Base-by-base conservation (phyloP, 2,113 vertebrate genomes). In the Sisor rabdophorus region DNA sequence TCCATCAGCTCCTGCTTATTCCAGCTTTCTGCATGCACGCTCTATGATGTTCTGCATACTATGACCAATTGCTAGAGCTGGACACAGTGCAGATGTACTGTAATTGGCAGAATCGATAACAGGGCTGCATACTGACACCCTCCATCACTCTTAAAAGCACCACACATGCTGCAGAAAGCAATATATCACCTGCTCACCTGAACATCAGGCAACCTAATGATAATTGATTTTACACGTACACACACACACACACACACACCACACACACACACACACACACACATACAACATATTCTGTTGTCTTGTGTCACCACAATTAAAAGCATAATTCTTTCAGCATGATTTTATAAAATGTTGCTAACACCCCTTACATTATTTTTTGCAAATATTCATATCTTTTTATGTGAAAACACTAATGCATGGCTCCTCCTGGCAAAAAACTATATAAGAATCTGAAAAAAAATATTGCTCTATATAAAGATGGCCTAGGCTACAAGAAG, bases 21-120 rank as follows among this genome's bases (percentile, higher is more conserved):
- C 80, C 67, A 70, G 80, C 83, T 82, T 48, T 64, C 72, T 84
- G 68, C 79, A 80, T 76, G 80, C 77, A 60, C 67, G 65, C 22
- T 53, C 74, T 40, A 56, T 58, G 47, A 40, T 76, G 53, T 64
- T 69, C 20, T 13, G 19, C 64, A 40, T 40, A 24, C 54, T 69
- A 65, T 69, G 75, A 77, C 75, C 64, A 77, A 77, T 59, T 55
- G 40, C 54, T 17, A 53, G 52, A 24, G 26, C 50, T 65, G 65
- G 67, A 60, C 69, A 77, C 75, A 81, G 71, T 71, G 82, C 79
- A 68, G 47, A 76, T 82, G 78, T 88, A 88, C 77, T 82, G 78
- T 88, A 88, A 89, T 86, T 88, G 87, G 86, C 67, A 16, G 80
- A 79, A 85, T 89, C 82, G 86, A 86, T 89, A 89, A 86, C 56